Evolutionary conservation across 2,113 vertebrate species (phyloP), one percentile per base, ranked within the genome.

Genomic region (Rallus limicola): DNA sequence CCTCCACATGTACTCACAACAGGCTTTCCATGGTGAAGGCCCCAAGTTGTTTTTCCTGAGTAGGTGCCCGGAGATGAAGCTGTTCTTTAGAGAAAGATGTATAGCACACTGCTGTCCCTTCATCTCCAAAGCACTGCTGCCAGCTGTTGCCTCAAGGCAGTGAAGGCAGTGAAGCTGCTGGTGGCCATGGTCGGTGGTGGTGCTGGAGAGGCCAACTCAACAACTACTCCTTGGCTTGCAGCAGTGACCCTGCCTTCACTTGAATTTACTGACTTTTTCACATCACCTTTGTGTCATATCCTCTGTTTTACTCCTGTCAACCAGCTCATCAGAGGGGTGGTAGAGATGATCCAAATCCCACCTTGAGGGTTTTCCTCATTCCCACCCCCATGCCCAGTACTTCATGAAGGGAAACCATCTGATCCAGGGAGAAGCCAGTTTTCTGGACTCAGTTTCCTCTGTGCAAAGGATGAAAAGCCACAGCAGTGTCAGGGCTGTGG

Each of bases 371-470:
- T 93, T 36, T 68, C n/a, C 68, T 94, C 53, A 26, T 65, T 90
- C 55, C 31, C 25, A 59, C 6, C 13, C 5, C 23, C 13, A 23
- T 0, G 0, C 20, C 12, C 53, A 64, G n/a, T 34, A 63, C 20
- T 48, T 81, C 34, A 74, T 16, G 36, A 89, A 81, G n/a, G 19
- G 25, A 89, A 87, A 69, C 16, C 7, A 53, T 20, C 38, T 19
- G 44, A 83, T 52, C 36, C 33, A 38, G 71, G 23, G 19, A 17
- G 33, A 78, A 90, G 20, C 12, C 36, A 29, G 8, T 70, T 83
- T 59, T 78, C 80, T 67, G 42, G 60, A 48, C 40, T 74, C 14
- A 5, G 11, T 67, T 93, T 77, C 25, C 33, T 74, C 76, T 69
- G 9, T 40, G 10, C n/a, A 56, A 88, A 25, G 19, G 44, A 53